Evolutionary conservation across 2,113 vertebrate genomes (phyloP).

Genomic region (Actenoides lindsayi): DNA sequence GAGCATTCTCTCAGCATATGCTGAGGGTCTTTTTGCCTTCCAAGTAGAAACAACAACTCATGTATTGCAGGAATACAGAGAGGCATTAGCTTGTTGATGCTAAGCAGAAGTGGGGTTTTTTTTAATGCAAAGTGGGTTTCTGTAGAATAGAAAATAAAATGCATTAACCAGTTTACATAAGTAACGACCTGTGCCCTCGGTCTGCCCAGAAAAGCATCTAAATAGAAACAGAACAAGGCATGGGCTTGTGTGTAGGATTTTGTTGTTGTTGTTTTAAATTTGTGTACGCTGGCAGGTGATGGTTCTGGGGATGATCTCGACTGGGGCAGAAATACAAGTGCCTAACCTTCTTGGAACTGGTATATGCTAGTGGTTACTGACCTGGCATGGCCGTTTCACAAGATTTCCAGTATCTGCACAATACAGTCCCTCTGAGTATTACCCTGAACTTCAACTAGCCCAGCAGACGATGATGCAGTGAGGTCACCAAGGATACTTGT

Average conservation of each 20-base stretch:
- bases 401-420: too few species aligned
- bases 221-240: not conserved
- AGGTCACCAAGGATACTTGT: not conserved
- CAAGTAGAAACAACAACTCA: not conserved
- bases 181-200: not conserved
- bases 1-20: fast-evolving
- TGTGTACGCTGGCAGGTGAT: not conserved
- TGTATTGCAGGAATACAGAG: not conserved
- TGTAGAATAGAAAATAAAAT: not conserved
- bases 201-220: not conserved
- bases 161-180: not conserved
- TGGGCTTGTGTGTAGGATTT: fast-evolving
- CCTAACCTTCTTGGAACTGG: not conserved
- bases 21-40: not conserved
- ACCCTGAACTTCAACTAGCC: not conserved
- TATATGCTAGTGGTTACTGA: not conserved
- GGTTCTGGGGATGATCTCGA: not conserved
- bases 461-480: not conserved
- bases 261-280: not conserved
- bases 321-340: not conserved
- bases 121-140: not conserved
- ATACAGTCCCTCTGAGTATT: not conserved
- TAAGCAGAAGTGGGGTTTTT: not conserved
- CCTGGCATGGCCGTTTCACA: not conserved
- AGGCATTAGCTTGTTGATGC: not conserved